A percentile compares a stretch with the other conserved stretches of the same genome.
These are phyloP conservation scores for Aegotheles bennettii DNA, from an alignment of 2,113 vertebrate genomes.

Conservation along the genomic window DNA sequence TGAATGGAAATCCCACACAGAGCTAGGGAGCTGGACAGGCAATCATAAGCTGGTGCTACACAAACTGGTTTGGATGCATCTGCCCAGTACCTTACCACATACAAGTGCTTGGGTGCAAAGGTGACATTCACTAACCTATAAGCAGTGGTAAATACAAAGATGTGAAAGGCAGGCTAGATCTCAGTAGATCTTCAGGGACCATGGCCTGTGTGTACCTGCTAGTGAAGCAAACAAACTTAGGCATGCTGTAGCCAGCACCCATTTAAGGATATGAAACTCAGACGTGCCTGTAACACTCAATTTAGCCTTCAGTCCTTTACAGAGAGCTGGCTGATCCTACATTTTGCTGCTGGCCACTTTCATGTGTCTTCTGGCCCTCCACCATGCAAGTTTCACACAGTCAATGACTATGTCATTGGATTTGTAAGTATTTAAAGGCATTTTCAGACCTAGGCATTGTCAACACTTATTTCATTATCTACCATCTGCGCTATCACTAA, in stretches of 20 bases:
- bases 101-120: neutral
- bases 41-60: neutral
- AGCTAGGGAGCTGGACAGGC: neutral
- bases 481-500: neutral
- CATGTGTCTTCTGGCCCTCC: neutral
- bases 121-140: fast-evolving
- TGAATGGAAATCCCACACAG: neutral
- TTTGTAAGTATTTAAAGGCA: neutral
- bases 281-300: fast-evolving
- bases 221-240: neutral
- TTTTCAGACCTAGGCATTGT: neutral
- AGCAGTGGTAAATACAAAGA: neutral
- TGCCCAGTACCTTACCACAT: neutral
- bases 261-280: neutral
- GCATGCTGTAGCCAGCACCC: neutral
- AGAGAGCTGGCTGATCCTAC: neutral
- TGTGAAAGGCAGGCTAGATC: neutral
- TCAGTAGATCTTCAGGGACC: neutral
- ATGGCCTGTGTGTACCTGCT: neutral
- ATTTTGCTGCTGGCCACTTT: neutral
- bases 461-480: neutral
- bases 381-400: neutral
- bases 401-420: neutral
- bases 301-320: neutral
- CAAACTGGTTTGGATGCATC: neutral